These are phyloP conservation scores for Peromyscus californicus DNA, from an alignment of 2,113 vertebrate genomes.

Conservation along the genomic window DNA sequence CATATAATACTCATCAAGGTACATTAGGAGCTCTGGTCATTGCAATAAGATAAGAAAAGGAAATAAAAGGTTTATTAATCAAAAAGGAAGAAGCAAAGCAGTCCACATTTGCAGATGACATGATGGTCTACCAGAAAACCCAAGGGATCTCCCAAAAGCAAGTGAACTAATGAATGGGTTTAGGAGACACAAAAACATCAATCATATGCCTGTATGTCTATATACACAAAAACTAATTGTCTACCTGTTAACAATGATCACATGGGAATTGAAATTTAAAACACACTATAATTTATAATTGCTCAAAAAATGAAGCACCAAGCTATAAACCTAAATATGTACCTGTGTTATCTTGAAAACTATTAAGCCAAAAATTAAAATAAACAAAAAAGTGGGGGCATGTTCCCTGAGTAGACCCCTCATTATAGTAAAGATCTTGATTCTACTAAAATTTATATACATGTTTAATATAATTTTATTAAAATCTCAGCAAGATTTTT, in stretches of 20 bases:
- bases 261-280: conserved; percentile 25
- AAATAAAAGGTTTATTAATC: not conserved
- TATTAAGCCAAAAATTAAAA: conserved; percentile 22
- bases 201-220: not conserved
- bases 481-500: not conserved
- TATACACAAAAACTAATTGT: not conserved
- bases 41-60: not conserved
- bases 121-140: not conserved
- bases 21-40: not conserved
- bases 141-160: not conserved
- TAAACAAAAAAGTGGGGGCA: not conserved
- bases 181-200: not conserved
- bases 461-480: not conserved
- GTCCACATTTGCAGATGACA: not conserved
- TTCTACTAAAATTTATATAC: not conserved
- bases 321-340: not conserved
- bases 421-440: not conserved
- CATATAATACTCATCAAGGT: not conserved
- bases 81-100: conserved; percentile 17
- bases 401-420: not conserved
- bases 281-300: not conserved
- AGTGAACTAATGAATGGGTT: not conserved
- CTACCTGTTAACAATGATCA: not conserved
- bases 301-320: not conserved
- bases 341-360: not conserved